These are phyloP conservation scores for Nomada fabriciana DNA, from an alignment of 2,888 invertebrate species.

Conservation along the genomic window DNA sequence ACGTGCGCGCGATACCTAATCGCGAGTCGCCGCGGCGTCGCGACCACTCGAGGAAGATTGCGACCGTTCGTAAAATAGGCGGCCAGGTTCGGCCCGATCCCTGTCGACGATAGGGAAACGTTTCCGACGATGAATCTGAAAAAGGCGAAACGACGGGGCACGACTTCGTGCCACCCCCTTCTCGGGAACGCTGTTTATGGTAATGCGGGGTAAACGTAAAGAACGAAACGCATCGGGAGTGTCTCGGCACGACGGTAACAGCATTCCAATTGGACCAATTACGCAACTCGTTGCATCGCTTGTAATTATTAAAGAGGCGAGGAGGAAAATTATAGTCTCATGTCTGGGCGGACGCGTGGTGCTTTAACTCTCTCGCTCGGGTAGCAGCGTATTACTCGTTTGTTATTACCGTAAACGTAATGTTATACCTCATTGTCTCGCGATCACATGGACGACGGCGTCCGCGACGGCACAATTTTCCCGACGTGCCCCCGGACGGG, in stretches of 20 bases:
- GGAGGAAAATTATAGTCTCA: conserved; percentile 41
- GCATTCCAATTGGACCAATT: conserved; percentile 45
- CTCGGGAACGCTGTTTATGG: neutral
- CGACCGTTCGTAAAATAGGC: conserved; percentile 39
- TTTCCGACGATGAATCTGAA: neutral
- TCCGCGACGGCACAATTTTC: neutral
- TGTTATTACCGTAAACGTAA: conserved; percentile 49
- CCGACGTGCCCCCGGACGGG: neutral
- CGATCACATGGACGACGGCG: neutral
- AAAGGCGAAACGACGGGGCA: neutral
- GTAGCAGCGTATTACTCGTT: conserved; percentile 41
- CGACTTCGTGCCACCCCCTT: neutral
- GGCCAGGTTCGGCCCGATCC: conserved; percentile 18
- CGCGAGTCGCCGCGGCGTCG: neutral
- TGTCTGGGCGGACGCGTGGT: conserved; percentile 23
- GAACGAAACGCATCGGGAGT: neutral
- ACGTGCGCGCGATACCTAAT: neutral
- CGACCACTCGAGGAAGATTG: conserved; percentile 23
- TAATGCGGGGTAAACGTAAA: conserved; percentile 9
- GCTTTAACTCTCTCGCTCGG: conserved; percentile 43
- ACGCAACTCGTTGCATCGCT: conserved; percentile 54
- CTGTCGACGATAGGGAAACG: conserved; percentile 19
- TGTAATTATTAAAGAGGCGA: conserved; percentile 58
- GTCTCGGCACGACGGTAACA: conserved; percentile 21
- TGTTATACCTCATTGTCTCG: conserved; percentile 11